Evolutionary conservation across 2,888 invertebrate species (phyloP), one percentile per base, ranked within the genome.

Genomic region (Hypomecis atomaria): DNA sequence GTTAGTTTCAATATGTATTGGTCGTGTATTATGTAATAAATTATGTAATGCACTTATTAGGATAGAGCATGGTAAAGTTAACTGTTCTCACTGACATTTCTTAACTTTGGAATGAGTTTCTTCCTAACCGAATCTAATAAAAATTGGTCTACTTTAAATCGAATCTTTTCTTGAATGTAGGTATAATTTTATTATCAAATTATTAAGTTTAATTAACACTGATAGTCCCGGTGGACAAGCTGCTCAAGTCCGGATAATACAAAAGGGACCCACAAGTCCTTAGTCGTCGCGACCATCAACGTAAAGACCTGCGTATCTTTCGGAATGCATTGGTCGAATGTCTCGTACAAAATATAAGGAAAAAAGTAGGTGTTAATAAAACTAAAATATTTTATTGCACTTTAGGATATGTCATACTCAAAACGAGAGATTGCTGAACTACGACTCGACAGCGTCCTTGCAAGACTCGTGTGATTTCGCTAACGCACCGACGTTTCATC

Each of bases 371-470:
- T 23, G 23, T 23, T 23, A 23, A 23, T 23, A 23, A 23, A 23
- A 23, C 3, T 2, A 23, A 23, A 23, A 23, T 23, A 23, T 23
- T 23, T 23, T 23, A 23, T 23, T 23, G 23, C 23, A 23, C 23
- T 23, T 23, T 23, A 23, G 23, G 3, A 23, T 23, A 23, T 23
- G 23, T 2, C 3, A 3, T 23, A 23, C 23, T 23, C 23, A 23
- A 23, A 23, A 23, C 23, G 23, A 23, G 3, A 49, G 10, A 38
- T 0, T 50, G 40, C 59, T 38, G 36, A 23, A 57, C 54, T 50
- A 59, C 5, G 56, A 64, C 34, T 59, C 56, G 7, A 49, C 34
- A n/a, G 56, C 34, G 23, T 61, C 49, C 60, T 62, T 61, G 6
- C 44, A 53, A 38, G 48, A 44, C 13, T 52, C 50, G 43, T 52